Conservation (phyloP, 2,888 invertebrate species). For the Chalcis sispes region DNA sequence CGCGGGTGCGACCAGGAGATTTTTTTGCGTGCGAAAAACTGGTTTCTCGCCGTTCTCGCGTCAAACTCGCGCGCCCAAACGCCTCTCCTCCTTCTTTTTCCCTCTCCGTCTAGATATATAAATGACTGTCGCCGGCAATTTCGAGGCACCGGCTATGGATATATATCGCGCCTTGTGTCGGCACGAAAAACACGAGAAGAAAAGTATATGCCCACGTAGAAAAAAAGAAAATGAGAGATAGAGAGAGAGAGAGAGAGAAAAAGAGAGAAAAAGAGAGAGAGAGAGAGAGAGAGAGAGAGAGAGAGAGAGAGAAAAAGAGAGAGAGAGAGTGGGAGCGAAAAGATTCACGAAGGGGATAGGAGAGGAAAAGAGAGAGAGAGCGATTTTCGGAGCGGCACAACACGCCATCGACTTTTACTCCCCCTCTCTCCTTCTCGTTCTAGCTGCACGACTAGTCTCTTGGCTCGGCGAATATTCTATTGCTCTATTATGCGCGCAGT, state of each 20-base stretch:
- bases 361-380: neutral
- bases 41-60: constrained; percentile 31
- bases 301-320: constrained; percentile 24
- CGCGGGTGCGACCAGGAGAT: neutral
- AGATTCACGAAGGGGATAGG: no score
- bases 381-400: constrained; percentile 12
- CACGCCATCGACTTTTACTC: constrained; percentile 24
- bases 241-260: neutral
- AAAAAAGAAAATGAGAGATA: no score
- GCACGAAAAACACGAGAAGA: neutral
- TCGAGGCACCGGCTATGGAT: constrained; percentile 14
- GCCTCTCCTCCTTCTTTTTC: constrained; percentile 7
- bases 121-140: constrained; percentile 42
- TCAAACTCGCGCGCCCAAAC: constrained; percentile 45
- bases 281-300: constrained; percentile 23
- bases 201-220: no score
- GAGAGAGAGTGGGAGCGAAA: no score
- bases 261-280: constrained; percentile 2
- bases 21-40: constrained; percentile 43
- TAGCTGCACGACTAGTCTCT: constrained; percentile 14
- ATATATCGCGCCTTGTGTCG: neutral
- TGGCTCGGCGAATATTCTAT: constrained; percentile 43
- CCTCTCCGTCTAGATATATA: constrained; percentile 30
- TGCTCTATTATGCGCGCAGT: constrained; percentile 38
- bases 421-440: no score